These are phyloP conservation scores for Ceryle rudis DNA, from an alignment of 2,797 vertebrate species.

Conservation along the genomic window DNA sequence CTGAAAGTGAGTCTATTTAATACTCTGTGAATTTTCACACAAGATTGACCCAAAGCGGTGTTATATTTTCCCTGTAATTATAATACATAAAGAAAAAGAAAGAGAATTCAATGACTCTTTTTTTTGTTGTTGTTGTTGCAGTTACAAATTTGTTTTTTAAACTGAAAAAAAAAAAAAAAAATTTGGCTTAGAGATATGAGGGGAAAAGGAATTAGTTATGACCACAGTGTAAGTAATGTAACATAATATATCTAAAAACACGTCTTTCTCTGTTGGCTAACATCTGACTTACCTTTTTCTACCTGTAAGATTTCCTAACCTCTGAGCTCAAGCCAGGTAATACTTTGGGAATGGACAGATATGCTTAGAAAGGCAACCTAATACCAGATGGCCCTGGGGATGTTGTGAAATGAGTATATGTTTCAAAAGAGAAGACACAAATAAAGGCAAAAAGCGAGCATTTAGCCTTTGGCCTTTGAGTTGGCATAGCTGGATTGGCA, in stretches of 20 bases:
- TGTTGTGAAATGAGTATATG: neutral
- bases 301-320: neutral
- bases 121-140: neutral
- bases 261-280: neutral
- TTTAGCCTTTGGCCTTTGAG: neutral
- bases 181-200: neutral
- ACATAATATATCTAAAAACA: neutral
- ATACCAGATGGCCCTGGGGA: neutral
- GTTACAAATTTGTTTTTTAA: neutral
- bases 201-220: neutral
- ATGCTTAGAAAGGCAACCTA: neutral
- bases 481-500: neutral
- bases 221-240: neutral
- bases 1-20: slow-evolving; percentile 20
- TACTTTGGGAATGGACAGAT: neutral
- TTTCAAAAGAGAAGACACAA: neutral
- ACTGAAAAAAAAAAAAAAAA: neutral
- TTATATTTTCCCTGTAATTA: neutral
- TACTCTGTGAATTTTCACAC: slow-evolving; percentile 15
- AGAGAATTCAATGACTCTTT: neutral
- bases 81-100: neutral
- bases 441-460: neutral
- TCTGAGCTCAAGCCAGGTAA: slow-evolving; percentile 1
- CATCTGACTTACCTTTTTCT: neutral
- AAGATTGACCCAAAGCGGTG: neutral